Evolutionary conservation across 2,797 vertebrate species (phyloP).

Genomic region (Gila robusta): DNA sequence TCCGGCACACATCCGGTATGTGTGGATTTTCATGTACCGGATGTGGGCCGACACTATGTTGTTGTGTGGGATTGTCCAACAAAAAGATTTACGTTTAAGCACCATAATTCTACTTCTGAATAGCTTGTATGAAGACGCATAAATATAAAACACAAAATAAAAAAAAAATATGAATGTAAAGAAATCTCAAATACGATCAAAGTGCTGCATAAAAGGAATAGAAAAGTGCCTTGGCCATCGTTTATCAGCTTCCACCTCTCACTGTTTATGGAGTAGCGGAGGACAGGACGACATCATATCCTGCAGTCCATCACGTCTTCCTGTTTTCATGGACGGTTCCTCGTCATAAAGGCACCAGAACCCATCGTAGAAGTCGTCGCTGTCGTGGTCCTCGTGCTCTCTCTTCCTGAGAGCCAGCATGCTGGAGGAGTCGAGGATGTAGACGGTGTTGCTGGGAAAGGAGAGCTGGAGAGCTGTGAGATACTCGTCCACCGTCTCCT

Average conservation of each 20-base stretch:
- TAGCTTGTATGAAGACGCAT: conserved; percentile 61
- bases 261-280: conserved; percentile 67
- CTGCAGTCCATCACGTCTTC: conserved; percentile 4
- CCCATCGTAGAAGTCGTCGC: conserved; percentile 78
- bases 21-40: too few species aligned
- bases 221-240: conserved; percentile 1
- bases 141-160: conserved; percentile 59
- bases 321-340: conserved; percentile 44
- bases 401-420: conserved; percentile 41
- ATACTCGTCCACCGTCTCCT: conserved; percentile 78
- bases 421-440: conserved; percentile 68
- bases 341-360: conserved; percentile 75
- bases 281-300: conserved; percentile 70
- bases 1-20: too few species aligned
- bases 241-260: not conserved
- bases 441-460: conserved; percentile 72
- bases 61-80: not conserved
- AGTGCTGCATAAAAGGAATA: conserved; percentile 69
- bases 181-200: conserved; percentile 60
- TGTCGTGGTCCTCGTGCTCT: conserved; percentile 54
- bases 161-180: conserved; percentile 55
- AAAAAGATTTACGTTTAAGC: conserved; percentile 15
- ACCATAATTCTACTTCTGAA: not conserved
- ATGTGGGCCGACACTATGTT: too few species aligned
- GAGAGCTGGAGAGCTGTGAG: conserved; percentile 73